Evolutionary conservation across 2,888 invertebrate genomes (phyloP), one percentile per base, ranked within the genome.

Genomic region (Clostera curtula): DNA sequence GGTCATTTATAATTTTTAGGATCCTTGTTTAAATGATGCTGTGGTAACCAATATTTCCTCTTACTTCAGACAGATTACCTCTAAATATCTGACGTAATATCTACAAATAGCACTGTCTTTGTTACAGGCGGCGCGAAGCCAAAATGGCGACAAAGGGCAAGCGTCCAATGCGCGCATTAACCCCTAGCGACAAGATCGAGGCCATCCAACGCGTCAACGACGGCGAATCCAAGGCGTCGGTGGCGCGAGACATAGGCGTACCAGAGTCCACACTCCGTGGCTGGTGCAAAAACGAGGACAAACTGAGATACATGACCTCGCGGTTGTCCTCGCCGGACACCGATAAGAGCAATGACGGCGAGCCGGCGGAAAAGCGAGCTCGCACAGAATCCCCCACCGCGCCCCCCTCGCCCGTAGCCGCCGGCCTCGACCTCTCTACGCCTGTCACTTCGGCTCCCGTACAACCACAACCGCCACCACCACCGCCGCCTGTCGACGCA

Each of bases 261-360:
- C 93, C 94, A 1, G 94, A 94, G 68, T 93, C 93, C 2, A 94
- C 94, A 5, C 80, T 94, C 8, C 86, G 94, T 2, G 94, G 94
- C 32, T 94, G 94, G 94, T 94, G 93, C 74, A 94, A 94, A 69
- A 92, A 93, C 59, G 93, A 93, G 60, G 90, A 91, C 51, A 93
- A 93, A 67, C 69, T 85, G 42, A 77, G 85, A 72, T 90, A 42
- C 87, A 89, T 63, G 89, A 90, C 82, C 57, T 90, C 90, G 13
- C 85, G 90, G 5, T 88, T 90, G 52, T 89, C 90, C 25, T 89
- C 89, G 5, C 90, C 90, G 1, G 91, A 91, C 44, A 90, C 90
- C 20, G 87, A 87, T 52, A 87, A 87, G 56, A 86, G 87, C 50
- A 74, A 76, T 38, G 83, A 82, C 36, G 83, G 84, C 12, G 75